A percentile compares a stretch with the other conserved stretches of the same genome.
phyloP scores from a whole-genome alignment of 53 echinoderm and acorn worm genomes.

The Henricia sp. region DNA sequence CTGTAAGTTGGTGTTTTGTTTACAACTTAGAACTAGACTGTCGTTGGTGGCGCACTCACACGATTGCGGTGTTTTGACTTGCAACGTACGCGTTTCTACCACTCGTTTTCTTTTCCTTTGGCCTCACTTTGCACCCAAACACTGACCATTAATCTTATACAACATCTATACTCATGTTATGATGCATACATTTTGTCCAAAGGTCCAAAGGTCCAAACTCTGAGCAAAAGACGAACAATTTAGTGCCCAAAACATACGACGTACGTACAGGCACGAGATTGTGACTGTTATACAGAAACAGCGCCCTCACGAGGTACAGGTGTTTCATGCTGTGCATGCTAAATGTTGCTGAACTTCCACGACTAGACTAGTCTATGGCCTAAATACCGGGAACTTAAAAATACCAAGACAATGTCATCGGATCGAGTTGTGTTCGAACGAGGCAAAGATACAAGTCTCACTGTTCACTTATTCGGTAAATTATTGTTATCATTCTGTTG shows the following conservation, averaged over 20 bases:
- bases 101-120: neutral
- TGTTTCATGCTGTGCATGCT: neutral
- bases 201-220: too few species aligned
- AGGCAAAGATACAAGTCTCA: conserved; percentile 55
- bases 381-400: neutral
- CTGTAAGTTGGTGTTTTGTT: too few species aligned
- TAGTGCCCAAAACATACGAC: too few species aligned
- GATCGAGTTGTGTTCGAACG: conserved; percentile 38
- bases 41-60: neutral
- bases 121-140: neutral
- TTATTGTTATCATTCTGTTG: neutral
- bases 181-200: neutral
- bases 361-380: neutral
- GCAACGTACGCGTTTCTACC: neutral
- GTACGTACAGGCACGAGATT: too few species aligned
- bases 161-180: neutral
- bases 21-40: too few species aligned
- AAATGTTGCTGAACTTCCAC: neutral
- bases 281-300: too few species aligned
- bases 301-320: too few species aligned
- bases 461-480: conserved; percentile 71
- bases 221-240: too few species aligned
- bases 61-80: neutral
- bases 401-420: conserved; percentile 27
- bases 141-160: neutral